Evolutionary conservation across 2,113 vertebrate genomes (phyloP), one percentile per base, ranked within the genome.

Genomic region (Australoheros scitulus): DNA sequence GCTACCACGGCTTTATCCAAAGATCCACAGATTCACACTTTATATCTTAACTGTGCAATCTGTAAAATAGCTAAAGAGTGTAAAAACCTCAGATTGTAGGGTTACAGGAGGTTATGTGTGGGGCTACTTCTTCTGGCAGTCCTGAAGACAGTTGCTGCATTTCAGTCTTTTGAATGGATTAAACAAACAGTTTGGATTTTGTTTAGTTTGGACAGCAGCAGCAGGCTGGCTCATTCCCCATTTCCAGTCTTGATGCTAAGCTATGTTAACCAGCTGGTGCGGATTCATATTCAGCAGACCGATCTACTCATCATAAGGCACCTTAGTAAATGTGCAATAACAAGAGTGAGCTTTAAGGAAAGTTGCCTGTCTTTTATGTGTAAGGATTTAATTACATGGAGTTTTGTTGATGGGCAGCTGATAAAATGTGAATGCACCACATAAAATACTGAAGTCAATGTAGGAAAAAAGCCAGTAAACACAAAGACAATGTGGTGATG

Each of bases 171-270:
- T 76, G 11, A 41, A 17, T 68, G n/a, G 41, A 70, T 59, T 78
- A 70, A 77, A 77, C 15, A 52, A 61, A 78, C 63, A 36, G 26
- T 55, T 72, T 72, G 47, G 47, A 55, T 55, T 72, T 55, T 72
- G 68, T 72, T 72, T 72, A 41, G 32, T 76, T 76, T 76, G 74
- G 34, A 59, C 22, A 59, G 34, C 57, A 38, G 22, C 24, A 38
- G 36, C 24, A 61, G 17, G 22, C 22, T 59, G 9, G 32, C 77
- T 57, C 18, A 29, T 59, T n/a, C 78, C 26, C 38, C 22, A 6
- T 34, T 55, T 34, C 24, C 26, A 59, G 61, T 80, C n/a, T 68
- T 34, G 50, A 68, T 76, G 77, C 36, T 52, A 55, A 43, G 43
- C 43, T 57, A 43, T 36, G 13, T 26, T 56, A 52, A 61, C 32